Evolutionary conservation across 2,888 invertebrate genomes (phyloP).

Genomic region (Gastrophysa polygoni): DNA sequence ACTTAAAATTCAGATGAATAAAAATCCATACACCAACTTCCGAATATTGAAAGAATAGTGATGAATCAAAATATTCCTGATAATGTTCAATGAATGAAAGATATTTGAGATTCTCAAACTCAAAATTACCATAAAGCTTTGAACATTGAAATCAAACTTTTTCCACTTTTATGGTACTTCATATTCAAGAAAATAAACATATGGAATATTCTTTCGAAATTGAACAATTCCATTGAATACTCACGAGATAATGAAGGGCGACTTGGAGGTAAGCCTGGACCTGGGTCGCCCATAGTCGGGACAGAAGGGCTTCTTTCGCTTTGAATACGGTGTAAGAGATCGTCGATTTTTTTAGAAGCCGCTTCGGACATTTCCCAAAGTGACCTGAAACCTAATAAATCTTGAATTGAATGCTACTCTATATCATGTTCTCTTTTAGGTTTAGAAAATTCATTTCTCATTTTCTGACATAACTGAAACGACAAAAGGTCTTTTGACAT

Average conservation of each 20-base stretch:
- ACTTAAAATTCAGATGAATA: conserved; percentile 33
- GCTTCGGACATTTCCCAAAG: conserved; percentile 65
- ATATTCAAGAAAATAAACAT: too few species aligned
- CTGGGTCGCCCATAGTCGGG: conserved; percentile 32
- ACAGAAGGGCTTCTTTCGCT: conserved; percentile 58
- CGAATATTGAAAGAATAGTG: too few species aligned
- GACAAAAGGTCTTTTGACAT: conserved; percentile 21
- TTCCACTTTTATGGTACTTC: too few species aligned
- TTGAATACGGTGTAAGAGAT: conserved; percentile 80
- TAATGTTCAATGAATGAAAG: too few species aligned
- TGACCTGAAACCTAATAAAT: conserved; percentile 4
- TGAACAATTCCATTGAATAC: conserved; percentile 11
- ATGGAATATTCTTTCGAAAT: too few species aligned
- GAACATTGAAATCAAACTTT: too few species aligned
- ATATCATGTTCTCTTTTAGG: conserved; percentile 7
- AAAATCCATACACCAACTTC: too few species aligned
- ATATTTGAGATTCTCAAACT: too few species aligned
- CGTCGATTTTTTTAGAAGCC: conserved; percentile 79
- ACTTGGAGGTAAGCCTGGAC: conserved; percentile 36
- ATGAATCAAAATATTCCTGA: too few species aligned
- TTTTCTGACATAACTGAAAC: conserved; percentile 40
- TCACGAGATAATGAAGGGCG: conserved; percentile 43
- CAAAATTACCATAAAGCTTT: too few species aligned
- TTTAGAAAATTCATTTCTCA: conserved; percentile 37
- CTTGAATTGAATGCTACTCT: conserved; percentile 26